Base-by-base conservation (phyloP, 2,797 vertebrate species). In the Spinus olivaceus region DNA sequence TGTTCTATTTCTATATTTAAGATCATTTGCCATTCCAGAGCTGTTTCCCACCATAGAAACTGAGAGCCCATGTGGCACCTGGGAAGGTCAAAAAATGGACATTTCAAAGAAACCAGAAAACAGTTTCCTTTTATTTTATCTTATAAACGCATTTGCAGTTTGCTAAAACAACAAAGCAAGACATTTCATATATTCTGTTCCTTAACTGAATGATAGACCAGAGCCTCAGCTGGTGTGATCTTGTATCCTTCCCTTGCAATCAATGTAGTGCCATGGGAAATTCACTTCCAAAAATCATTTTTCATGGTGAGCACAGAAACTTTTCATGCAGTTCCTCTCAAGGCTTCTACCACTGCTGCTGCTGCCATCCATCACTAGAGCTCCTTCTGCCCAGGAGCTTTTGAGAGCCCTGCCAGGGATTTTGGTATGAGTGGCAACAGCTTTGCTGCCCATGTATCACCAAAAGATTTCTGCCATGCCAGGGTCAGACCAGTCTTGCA, bases 111-210 rank as follows among this genome's bases (percentile, higher is more conserved):
- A 83, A 51, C 6, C 20, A 80, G 60, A 53, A n/a, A 88, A 54
- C 2, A 69, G 1, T 66, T 96, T 89, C 61, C 21, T 91, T 86
- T 93, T 71, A 57, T 80, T 93, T 95, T 93, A 76, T 79, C 70
- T 79, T 90, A 54, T 76, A 90, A 90, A 83, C 42, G 46, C 61
- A 63, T 78, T 83, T 93, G 32, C 65, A 81, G 47, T 27, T 69
- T 56, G 61, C 59, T 93, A 28, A 81, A 93, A 86, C 49, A 93
- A 82, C 81, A 91, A 65, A 92, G 21, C 21, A 74, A 69, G 47
- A 78, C 9, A 35, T 86, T 92, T 89, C 35, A 33, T 67, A 71
- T 47, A 54, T 57, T 91, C 47, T 56, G 42, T 74, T 86, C 41
- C 69, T 86, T 69, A 94, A 81, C 0, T 81, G 69, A 82, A 81